Evolutionary conservation across 2,113 vertebrate species (phyloP), one percentile per base, ranked within the genome.

Genomic region (Lepus europaeus): DNA sequence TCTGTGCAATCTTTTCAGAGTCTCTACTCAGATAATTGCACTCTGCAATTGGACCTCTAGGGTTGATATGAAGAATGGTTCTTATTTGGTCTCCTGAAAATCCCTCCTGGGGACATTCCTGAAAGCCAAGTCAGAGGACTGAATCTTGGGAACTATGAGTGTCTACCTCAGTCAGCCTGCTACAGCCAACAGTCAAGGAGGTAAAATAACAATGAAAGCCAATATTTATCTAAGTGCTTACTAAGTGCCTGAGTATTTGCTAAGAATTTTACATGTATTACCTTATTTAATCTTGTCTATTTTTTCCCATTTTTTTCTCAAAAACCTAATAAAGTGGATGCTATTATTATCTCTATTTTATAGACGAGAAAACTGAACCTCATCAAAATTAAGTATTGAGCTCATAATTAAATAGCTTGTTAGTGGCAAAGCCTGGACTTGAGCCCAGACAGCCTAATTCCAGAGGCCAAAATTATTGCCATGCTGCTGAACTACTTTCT

Each of bases 161-260:
- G 17, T 81, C 72, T 12, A 0, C 4, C 61, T 13, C 19, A 17
- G 22, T 70, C 45, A 92, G 68, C 53, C 72, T 80, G 33, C 56
- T 27, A 22, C 10, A 27, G 92, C 73, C 78, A 68, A 59, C 17
- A 29, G 73, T 63, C 39, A 76, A 59, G 0, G 2, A 84, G 68
- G 73, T 11, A 66, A 31, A 29, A 31, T 23, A 31, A 59, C 14
- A 70, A 8, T 4, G 36, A 59, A 51, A 94, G 33, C n/a, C 25
- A 79, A 53, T 45, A 70, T 90, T 81, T 73, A n/a, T 31, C 73
- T 68, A 78, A 76, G 85, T 5, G 19, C 63, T 79, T 86, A 89
- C 69, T 64, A 91, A 63, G 7, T 70, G 61, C 33, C 87, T 84
- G 84, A 29, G 45, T 27, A 87, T 88, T 89, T 94, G 80, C 61